Percentiles rank a stretch among this genome's conserved stretches.
These are phyloP conservation scores for Bos javanicus DNA, from an alignment of 2,113 vertebrate species.

Conservation along the genomic window DNA sequence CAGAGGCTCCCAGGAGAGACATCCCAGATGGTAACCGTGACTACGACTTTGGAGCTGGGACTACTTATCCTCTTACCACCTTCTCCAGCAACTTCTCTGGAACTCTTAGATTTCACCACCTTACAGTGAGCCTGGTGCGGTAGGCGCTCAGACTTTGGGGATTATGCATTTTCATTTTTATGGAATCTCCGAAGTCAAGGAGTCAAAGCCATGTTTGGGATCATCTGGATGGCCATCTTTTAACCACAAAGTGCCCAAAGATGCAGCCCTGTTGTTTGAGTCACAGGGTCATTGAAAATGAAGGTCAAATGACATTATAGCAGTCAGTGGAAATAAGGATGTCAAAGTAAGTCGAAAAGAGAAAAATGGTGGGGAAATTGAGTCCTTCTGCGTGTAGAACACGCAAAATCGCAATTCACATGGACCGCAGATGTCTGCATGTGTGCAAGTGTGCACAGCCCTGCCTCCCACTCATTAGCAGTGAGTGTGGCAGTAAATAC, in stretches of 20 bases:
- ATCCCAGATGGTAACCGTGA: not conserved
- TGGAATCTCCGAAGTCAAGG: not conserved
- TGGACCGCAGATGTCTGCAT: fast-evolving
- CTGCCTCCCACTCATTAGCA: not conserved
- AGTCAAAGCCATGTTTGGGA: not conserved
- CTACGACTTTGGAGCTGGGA: not conserved
- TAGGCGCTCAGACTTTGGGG: not conserved
- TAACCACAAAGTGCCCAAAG: not conserved
- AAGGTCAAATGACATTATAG: not conserved
- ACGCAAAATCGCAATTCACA: not conserved
- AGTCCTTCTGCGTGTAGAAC: not conserved
- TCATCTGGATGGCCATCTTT: not conserved
- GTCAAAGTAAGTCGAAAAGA: not conserved
- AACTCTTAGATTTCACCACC: not conserved
- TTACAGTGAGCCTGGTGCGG: not conserved
- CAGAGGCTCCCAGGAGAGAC: not conserved
- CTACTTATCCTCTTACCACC: not conserved
- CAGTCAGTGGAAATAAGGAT: not conserved
- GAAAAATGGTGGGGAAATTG: not conserved
- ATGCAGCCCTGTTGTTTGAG: not conserved
- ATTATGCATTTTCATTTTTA: not conserved
- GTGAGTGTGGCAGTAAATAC: not conserved
- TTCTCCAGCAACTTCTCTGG: not conserved
- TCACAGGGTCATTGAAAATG: not conserved
- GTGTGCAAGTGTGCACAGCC: not conserved